A percentile compares a stretch with the other conserved stretches of the same genome.
These are phyloP conservation scores for Trogon surrucura DNA, from an alignment of 2,113 vertebrate species.

Conservation along the genomic window DNA sequence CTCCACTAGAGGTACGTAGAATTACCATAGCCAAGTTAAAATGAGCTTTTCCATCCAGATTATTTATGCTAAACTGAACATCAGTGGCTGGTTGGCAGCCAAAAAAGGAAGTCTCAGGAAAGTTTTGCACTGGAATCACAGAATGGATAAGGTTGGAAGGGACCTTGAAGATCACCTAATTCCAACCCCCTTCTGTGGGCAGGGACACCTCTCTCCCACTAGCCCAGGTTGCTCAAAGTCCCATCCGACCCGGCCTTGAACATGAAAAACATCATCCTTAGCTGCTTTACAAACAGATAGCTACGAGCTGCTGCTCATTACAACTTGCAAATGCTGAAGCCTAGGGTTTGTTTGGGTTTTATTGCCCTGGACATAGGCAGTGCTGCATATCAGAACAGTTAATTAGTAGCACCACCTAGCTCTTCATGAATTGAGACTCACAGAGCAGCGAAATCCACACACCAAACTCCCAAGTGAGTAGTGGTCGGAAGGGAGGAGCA, in stretches of 20 bases:
- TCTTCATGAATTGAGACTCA: not conserved
- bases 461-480: not conserved
- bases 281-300: not conserved
- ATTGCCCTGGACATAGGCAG: not conserved
- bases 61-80: constrained; percentile 13
- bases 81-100: not conserved
- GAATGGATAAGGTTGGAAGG: too few species aligned
- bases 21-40: not conserved
- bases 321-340: not conserved
- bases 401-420: not conserved
- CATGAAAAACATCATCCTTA: not conserved
- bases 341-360: not conserved
- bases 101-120: not conserved
- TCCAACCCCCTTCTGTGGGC: too few species aligned
- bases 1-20: not conserved
- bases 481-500: fast-evolving
- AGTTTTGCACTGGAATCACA: not conserved
- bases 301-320: not conserved
- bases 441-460: fast-evolving
- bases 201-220: too few species aligned
- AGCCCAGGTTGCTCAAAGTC: too few species aligned
- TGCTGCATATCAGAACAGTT: not conserved
- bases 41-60: not conserved
- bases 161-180: too few species aligned
- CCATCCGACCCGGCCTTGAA: not conserved